Conservation (phyloP, 2,888 invertebrate species). For the Celastrina argiolus region DNA sequence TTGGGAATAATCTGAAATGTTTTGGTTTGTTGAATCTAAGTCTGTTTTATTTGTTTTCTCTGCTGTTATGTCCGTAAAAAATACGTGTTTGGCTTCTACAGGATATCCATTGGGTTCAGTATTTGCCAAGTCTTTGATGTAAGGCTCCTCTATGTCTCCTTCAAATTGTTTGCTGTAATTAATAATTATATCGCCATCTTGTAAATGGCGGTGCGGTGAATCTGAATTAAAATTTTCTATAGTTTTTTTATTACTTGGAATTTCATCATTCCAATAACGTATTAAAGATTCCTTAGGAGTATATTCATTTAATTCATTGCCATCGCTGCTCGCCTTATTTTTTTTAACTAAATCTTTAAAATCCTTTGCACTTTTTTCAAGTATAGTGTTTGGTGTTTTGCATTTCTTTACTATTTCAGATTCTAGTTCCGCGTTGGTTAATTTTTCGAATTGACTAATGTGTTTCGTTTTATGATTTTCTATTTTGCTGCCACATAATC, state of each 20-base stretch:
- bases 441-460: slow-evolving; percentile 29
- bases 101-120: neutral
- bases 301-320: neutral
- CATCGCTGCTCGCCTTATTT: neutral
- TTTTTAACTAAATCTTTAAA: slow-evolving; percentile 29
- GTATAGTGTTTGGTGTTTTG: slow-evolving; percentile 31
- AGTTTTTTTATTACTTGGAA: neutral
- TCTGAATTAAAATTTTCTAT: neutral
- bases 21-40: neutral
- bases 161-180: neutral
- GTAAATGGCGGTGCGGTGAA: neutral
- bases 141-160: neutral
- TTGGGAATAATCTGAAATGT: neutral
- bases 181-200: neutral
- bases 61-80: neutral
- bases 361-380: slow-evolving; percentile 39
- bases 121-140: neutral
- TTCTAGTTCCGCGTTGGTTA: slow-evolving; percentile 18
- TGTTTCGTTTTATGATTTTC: slow-evolving; percentile 34
- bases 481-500: slow-evolving; percentile 29
- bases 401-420: slow-evolving; percentile 39
- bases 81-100: neutral
- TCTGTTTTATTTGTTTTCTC: neutral
- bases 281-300: neutral
- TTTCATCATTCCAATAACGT: neutral